phyloP scores from a whole-genome alignment of 2,888 invertebrate species.

The Agrilus mali region DNA sequence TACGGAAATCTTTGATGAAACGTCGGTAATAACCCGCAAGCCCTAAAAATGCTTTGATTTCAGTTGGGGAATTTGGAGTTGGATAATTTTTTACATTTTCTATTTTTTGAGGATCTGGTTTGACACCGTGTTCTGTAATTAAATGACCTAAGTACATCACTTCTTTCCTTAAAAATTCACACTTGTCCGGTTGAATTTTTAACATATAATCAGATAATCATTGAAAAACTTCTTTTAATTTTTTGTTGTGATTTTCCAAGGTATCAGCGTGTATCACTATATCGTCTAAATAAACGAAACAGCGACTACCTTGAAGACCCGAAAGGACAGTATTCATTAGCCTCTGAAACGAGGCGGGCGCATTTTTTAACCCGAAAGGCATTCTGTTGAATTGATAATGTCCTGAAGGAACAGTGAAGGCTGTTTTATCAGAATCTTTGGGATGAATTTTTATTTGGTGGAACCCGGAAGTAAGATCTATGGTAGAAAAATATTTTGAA shows the following conservation, averaged over 20 bases:
- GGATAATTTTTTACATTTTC: conserved; percentile 6
- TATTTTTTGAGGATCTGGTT: conserved; percentile 15
- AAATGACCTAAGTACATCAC: conserved; percentile 21
- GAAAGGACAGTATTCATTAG: too few relatives aligned
- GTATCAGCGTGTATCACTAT: too few relatives aligned
- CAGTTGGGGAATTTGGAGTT: conserved; percentile 5
- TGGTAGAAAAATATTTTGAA: conserved; percentile 1
- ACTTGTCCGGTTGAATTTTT: conserved; percentile 11
- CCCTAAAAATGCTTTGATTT: conserved; percentile 22
- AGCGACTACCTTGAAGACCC: too few relatives aligned
- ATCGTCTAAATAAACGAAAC: too few relatives aligned
- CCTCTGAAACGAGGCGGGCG: too few relatives aligned
- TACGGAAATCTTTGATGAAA: conserved; percentile 25
- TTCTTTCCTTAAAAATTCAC: conserved; percentile 13
- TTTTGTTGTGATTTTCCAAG: background rate
- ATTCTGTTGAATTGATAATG: too few relatives aligned
- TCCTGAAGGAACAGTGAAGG: too few relatives aligned
- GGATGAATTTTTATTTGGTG: conserved; percentile 6
- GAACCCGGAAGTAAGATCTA: conserved; percentile 8
- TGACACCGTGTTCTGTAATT: conserved; percentile 16
- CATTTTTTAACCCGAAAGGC: too few relatives aligned
- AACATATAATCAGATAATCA: conserved; percentile 6
- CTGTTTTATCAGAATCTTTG: background rate
- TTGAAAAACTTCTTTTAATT: conserved; percentile 7
- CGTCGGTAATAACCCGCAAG: conserved; percentile 25